A percentile compares a stretch with the other conserved stretches of the same genome.
These are phyloP conservation scores for Pseudocheirus occidentalis DNA, from an alignment of 2,797 vertebrate genomes.

Conservation along the genomic window DNA sequence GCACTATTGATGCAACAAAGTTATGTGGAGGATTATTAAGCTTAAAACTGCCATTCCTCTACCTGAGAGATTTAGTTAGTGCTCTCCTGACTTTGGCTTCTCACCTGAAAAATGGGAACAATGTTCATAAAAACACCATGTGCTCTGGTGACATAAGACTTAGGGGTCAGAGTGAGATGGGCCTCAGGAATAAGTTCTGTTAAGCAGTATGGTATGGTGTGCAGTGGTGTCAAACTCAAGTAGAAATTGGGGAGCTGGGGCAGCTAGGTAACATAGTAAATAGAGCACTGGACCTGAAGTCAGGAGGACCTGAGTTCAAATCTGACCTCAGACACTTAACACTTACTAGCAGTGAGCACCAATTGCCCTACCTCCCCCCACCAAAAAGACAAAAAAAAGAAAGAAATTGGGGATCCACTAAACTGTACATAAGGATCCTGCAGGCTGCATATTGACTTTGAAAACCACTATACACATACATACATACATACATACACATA, in stretches of 20 bases:
- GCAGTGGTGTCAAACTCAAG: neutral
- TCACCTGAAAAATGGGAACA: neutral
- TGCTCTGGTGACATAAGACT: neutral
- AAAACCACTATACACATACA: neutral
- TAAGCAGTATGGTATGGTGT: neutral
- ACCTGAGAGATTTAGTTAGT: neutral
- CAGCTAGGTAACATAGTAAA: no score
- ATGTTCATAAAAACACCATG: neutral
- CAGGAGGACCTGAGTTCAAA: no score
- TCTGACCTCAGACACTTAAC: no score
- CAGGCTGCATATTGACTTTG: neutral
- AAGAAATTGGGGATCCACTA: neutral
- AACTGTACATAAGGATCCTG: neutral
- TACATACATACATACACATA: no score
- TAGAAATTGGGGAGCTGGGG: neutral
- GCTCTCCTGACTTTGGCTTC: neutral
- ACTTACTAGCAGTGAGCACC: no score
- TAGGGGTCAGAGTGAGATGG: neutral
- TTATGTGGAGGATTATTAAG: neutral
- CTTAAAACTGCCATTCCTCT: neutral
- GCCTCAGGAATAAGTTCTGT: neutral
- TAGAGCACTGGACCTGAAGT: no score
- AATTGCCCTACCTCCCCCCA: no score
- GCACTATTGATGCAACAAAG: neutral
- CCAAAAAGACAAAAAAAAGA: no score